These are phyloP conservation scores for Syngnathus scovelli DNA, from an alignment of 2,113 vertebrate genomes.

Conservation along the genomic window DNA sequence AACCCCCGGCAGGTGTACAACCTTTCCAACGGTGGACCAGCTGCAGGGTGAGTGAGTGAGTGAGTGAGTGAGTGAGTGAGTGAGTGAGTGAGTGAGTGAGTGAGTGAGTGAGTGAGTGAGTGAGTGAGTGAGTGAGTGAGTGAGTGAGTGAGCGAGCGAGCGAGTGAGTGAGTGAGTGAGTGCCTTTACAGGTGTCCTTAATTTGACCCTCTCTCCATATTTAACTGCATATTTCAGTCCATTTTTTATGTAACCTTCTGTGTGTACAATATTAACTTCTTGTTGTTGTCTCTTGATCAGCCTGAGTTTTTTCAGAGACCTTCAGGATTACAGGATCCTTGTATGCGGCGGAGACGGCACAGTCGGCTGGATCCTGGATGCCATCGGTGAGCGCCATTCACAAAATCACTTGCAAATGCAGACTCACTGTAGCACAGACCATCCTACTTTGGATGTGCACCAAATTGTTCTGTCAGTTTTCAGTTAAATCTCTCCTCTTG, in stretches of 20 bases:
- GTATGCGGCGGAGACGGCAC: slow-evolving; percentile 92
- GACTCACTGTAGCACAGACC: background rate
- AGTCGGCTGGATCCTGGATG: slow-evolving; percentile 91
- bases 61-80: no score
- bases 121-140: slow-evolving; percentile 55
- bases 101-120: no score
- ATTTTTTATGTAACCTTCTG: no score
- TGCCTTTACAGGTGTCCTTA: background rate
- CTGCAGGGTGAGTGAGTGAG: slow-evolving; percentile 71
- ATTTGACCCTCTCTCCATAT: background rate
- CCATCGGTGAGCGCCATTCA: slow-evolving; percentile 73
- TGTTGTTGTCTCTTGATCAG: slow-evolving; percentile 50
- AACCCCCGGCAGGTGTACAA: slow-evolving; percentile 91
- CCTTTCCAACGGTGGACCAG: slow-evolving; percentile 79
- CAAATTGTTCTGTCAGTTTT: background rate
- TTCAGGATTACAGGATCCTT: slow-evolving; percentile 79
- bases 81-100: no score
- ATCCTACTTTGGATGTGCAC: background rate
- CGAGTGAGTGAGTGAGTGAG: slow-evolving; percentile 65
- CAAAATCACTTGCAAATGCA: background rate
- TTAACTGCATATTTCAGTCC: background rate
- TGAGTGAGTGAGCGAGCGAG: slow-evolving; percentile 34
- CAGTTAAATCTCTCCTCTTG: background rate
- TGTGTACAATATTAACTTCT: background rate
- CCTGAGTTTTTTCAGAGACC: slow-evolving; percentile 81